These are phyloP conservation scores for Drosophila kohkoa DNA, from an alignment of 1,140 invertebrate species.

Conservation along the genomic window DNA sequence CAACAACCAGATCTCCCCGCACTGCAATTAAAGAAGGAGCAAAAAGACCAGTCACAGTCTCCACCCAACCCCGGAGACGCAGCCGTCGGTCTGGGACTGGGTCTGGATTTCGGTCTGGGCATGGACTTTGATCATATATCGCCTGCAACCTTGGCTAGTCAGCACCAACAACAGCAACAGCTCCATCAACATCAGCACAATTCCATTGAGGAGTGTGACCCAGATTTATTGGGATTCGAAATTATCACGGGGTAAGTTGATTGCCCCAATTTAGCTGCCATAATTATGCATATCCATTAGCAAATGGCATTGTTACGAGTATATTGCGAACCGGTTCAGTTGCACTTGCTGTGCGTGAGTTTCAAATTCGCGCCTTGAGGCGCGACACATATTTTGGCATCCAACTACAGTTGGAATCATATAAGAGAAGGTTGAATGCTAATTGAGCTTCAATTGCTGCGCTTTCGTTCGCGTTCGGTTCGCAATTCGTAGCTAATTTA, in stretches of 20 bases:
- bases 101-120: constrained; percentile 26
- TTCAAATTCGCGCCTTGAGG: background rate
- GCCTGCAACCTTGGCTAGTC: constrained; percentile 31
- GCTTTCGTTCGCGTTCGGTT: background rate
- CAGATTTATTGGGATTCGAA: constrained; percentile 95
- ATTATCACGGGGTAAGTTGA: constrained; percentile 91
- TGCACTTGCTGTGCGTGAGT: constrained; percentile 1
- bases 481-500: background rate
- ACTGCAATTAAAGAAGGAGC: constrained; percentile 48
- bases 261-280: constrained; percentile 8
- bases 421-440: background rate
- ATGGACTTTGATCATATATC: constrained; percentile 41
- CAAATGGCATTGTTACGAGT: background rate
- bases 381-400: background rate
- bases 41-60: constrained; percentile 31
- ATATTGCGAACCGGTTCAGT: constrained; percentile 1
- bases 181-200: constrained; percentile 22
- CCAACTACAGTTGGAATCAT: background rate
- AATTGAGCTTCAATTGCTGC: background rate
- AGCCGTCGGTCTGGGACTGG: constrained; percentile 3
- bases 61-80: background rate
- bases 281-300: constrained; percentile 8
- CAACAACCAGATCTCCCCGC: background rate
- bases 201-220: constrained; percentile 88
- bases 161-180: constrained; percentile 24